Evolutionary conservation across 2,113 vertebrate genomes (phyloP), one percentile per base, ranked within the genome.

Genomic region (Rhineura floridana): DNA sequence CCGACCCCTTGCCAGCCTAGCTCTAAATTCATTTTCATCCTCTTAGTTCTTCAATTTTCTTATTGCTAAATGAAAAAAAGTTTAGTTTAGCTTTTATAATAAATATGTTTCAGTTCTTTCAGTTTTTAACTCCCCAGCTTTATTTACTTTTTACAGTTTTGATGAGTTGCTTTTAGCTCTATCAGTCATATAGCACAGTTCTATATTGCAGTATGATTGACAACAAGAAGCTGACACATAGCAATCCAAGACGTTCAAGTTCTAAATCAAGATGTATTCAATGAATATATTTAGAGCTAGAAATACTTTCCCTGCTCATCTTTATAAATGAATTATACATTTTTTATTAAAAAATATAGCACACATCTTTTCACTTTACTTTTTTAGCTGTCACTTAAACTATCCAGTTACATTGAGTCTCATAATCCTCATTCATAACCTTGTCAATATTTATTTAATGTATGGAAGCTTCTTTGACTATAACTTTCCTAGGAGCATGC

Each of bases 291-390:
- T 82, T 82, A 86, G 70, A 90, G 69, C 85, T 76, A 39, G 0
- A 12, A 87, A 42, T 36, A 0, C 15, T 85, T 30, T 78, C 67
- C 75, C 25, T 83, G 88, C 88, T 92, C 44, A 52, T 92, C 36
- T 91, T 92, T 90, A 90, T 33, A 72, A 91, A 94, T 88, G 39
- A 91, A 8, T 78, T 92, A 88, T 67, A 70, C 9, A 1, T 10
- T 86, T 42, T 46, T 23, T 33, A 50, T 30, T 36, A n/a, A 81
- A 48, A n/a, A 19, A 8, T 28, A 82, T n/a, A 48, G 5, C 33
- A 44, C 28, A 3, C 46, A 25, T 3, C 12, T 81, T 87, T 78
- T 63, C n/a, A 19, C 55, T n/a, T 69, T 89, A 77, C 48, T 70
- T 84, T 69, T 70, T 76, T 15, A 33, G n/a, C 42, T 81, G 88